A percentile compares a stretch with the other conserved stretches of the same genome.
These are phyloP conservation scores for Portevinia maculata DNA, from an alignment of 2,888 invertebrate genomes.

Conservation along the genomic window DNA sequence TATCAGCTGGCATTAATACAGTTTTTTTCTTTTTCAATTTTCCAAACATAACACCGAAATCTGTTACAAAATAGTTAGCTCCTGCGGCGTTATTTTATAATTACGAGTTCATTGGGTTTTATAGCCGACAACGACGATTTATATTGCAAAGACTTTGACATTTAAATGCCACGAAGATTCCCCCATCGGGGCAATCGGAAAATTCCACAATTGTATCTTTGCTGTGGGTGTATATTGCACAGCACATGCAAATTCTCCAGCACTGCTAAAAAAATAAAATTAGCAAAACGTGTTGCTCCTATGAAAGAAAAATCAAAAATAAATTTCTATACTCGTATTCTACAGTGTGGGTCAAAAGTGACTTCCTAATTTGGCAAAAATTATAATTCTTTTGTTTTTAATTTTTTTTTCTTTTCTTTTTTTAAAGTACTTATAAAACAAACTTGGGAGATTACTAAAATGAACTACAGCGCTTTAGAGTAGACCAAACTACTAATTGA, in stretches of 20 bases:
- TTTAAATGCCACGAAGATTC: conserved; percentile 70
- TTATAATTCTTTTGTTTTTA: too few relatives aligned
- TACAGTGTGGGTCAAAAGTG: too few relatives aligned
- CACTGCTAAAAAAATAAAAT: conserved; percentile 15
- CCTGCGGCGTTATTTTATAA: conserved; percentile 24
- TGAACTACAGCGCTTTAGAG: too few relatives aligned
- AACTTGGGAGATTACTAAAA: too few relatives aligned
- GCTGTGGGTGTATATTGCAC: too few relatives aligned
- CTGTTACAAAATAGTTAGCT: conserved; percentile 9
- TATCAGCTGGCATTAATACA: conserved; percentile 5
- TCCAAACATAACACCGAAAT: conserved; percentile 6
- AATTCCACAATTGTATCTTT: not conserved
- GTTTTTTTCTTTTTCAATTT: conserved; percentile 19
- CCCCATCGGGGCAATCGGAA: conserved; percentile 26
- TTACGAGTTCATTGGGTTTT: conserved; percentile 13
- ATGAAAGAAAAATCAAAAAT: conserved; percentile 25
- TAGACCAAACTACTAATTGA: too few relatives aligned
- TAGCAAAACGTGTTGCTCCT: conserved; percentile 26
- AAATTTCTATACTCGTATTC: conserved; percentile 39
- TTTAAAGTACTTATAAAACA: too few relatives aligned
- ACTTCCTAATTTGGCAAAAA: too few relatives aligned
- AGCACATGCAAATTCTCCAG: conserved; percentile 30
- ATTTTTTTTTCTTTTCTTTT: too few relatives aligned
- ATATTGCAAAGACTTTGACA: conserved; percentile 48
- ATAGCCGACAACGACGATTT: conserved; percentile 26